Evolutionary conservation across 1,140 invertebrate genomes (phyloP), one percentile per base, ranked within the genome.

Genomic region (Archivesica marissinica): DNA sequence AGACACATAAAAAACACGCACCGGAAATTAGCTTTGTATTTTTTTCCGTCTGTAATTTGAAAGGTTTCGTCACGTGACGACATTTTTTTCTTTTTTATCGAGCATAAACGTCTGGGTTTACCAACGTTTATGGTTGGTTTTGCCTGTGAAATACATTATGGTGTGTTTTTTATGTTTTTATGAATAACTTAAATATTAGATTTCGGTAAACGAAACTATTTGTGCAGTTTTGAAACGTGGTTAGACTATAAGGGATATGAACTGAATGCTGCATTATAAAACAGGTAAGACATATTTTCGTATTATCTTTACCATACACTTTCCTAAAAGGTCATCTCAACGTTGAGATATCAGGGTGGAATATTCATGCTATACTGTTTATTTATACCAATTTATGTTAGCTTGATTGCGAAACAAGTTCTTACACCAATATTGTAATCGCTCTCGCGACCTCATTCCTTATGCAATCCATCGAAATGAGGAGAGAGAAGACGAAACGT

Each of bases 31-130:
- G 74, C 74, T 76, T 56, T 41, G 54, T 76, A 72, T 76, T 76
- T 76, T 75, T 76, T 76, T 76, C 59, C 74, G 74, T 76, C 74
- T 76, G 74, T 76, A 76, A 56, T 59, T 76, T 76, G 74, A 76
- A 76, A 76, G 74, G 74, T 41, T 76, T 50, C 9, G 25, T 76
- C 74, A 76, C 74, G 74, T 76, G 74, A 76, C 54, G 25, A 52
- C 33, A 76, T 76, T 76, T 76, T 76, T 76, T 76, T 50, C 33
- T 76, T 76, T 76, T 75, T 76, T 76, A 76, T 76, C 74, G 33
- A 76, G 74, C 74, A 76, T 54, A 76, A 56, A 56, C 74, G 54
- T 59, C 50, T 76, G 50, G 74, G 50, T 56, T 76, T 76, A 72
- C 68, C 68, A 72, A 72, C 68, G 41, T 72, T 72, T 72, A 72